These are phyloP conservation scores for Propithecus perrieri DNA, from an alignment of 2,797 vertebrate genomes.

Conservation along the genomic window DNA sequence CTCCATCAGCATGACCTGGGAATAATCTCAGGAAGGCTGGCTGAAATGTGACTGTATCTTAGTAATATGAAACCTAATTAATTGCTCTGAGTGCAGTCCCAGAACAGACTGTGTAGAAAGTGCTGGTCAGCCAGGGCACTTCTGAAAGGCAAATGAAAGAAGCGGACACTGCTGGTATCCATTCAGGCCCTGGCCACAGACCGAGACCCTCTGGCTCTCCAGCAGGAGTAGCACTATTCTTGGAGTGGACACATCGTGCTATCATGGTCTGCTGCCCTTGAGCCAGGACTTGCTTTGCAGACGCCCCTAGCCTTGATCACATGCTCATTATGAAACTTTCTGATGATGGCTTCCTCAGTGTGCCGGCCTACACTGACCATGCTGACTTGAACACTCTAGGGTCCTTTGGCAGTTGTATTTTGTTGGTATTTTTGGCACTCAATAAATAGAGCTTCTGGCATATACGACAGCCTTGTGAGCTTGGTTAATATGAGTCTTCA, in stretches of 20 bases:
- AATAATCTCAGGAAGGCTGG: slow-evolving; percentile 35
- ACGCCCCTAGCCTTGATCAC: background rate
- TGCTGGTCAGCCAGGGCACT: background rate
- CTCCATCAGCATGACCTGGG: background rate
- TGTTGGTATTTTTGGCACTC: slow-evolving; percentile 15
- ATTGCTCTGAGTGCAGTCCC: slow-evolving; percentile 21
- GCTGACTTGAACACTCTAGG: background rate
- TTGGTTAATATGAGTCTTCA: slow-evolving; percentile 33
- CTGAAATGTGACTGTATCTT: slow-evolving; percentile 27
- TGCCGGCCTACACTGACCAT: background rate
- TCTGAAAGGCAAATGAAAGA: background rate
- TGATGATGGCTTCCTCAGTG: background rate
- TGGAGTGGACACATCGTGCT: background rate
- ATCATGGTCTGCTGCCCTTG: background rate
- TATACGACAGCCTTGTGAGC: background rate
- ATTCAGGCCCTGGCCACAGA: background rate
- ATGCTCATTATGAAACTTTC: background rate
- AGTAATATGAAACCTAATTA: slow-evolving; percentile 28
- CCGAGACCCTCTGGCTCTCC: background rate
- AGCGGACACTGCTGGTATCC: background rate
- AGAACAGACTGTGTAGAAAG: background rate
- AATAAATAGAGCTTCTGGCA: background rate
- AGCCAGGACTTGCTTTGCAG: background rate
- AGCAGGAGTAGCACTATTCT: background rate
- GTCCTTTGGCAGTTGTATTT: background rate